phyloP scores from a whole-genome alignment of 2,113 vertebrate genomes.

The Anas platyrhynchos region DNA sequence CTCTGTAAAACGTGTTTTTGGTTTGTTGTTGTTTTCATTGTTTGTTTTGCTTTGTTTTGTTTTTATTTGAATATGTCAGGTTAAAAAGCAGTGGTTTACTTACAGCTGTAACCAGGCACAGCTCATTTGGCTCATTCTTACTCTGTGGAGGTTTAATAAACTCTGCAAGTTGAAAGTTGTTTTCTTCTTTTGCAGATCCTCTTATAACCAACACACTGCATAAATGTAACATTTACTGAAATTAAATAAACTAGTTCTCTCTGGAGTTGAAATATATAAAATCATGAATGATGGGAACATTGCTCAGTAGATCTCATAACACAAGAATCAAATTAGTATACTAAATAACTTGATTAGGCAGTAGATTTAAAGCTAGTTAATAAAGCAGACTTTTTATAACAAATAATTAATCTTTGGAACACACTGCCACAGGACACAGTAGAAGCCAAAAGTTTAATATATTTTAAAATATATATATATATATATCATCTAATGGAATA shows the following conservation, averaged over 20 bases:
- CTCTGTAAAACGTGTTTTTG: background rate
- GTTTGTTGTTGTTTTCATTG: background rate
- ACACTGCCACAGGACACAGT: background rate
- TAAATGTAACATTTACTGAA: background rate
- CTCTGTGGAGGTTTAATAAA: background rate
- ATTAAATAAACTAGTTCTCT: background rate
- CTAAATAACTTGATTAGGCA: background rate
- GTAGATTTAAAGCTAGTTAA: background rate
- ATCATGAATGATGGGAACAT: background rate
- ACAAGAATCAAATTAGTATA: background rate
- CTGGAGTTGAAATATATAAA: background rate
- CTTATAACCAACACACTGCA: background rate
- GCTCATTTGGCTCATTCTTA: background rate
- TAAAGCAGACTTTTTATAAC: background rate
- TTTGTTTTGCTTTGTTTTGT: background rate
- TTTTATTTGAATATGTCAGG: background rate
- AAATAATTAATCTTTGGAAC: background rate
- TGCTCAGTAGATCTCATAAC: background rate
- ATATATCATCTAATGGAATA: background rate
- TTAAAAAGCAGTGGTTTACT: background rate
- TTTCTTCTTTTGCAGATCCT: background rate
- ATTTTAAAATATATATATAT: background rate
- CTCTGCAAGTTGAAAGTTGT: background rate
- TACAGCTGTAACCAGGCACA: background rate
- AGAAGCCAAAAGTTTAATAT: background rate